phyloP scores from a whole-genome alignment of 2,888 invertebrate genomes.

The Pollenia amentaria region DNA sequence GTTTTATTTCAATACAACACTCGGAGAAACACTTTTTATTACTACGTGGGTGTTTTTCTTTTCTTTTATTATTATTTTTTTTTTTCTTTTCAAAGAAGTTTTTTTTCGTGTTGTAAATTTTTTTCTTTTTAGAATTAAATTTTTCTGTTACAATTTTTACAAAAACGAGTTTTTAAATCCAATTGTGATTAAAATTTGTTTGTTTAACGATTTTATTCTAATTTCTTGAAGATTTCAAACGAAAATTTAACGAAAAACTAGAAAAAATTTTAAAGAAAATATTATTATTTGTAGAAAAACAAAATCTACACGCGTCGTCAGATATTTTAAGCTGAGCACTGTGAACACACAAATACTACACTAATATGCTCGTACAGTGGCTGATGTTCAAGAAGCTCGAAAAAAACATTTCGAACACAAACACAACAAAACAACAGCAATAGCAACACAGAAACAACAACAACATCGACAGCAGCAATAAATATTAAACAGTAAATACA shows the following conservation, averaged over 20 bases:
- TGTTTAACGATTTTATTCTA: conserved; percentile 41
- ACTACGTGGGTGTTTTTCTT: conserved; percentile 47
- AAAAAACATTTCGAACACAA: conserved; percentile 71
- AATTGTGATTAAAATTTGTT: conserved; percentile 50
- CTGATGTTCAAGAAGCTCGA: conserved; percentile 78
- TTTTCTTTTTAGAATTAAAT: background rate
- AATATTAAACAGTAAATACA: conserved; percentile 65
- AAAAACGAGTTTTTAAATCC: conserved; percentile 32
- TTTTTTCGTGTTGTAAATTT: conserved; percentile 18
- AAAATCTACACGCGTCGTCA: conserved; percentile 75
- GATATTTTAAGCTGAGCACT: conserved; percentile 77
- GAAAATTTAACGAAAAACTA: conserved; percentile 43
- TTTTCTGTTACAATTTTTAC: conserved; percentile 20
- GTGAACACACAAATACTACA: conserved; percentile 81
- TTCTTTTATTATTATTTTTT: no score
- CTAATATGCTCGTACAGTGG: conserved; percentile 79
- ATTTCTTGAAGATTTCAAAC: conserved; percentile 27
- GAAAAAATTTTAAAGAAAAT: conserved; percentile 31
- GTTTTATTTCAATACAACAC: conserved; percentile 25
- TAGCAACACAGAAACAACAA: conserved; percentile 51
- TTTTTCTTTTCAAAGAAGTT: background rate
- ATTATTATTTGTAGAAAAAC: conserved; percentile 45
- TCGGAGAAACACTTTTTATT: conserved; percentile 24
- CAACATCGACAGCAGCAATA: conserved; percentile 52
- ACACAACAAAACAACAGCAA: conserved; percentile 50